Evolutionary conservation across 2,797 vertebrate genomes (phyloP).

Genomic region (Centropyge bicolor): DNA sequence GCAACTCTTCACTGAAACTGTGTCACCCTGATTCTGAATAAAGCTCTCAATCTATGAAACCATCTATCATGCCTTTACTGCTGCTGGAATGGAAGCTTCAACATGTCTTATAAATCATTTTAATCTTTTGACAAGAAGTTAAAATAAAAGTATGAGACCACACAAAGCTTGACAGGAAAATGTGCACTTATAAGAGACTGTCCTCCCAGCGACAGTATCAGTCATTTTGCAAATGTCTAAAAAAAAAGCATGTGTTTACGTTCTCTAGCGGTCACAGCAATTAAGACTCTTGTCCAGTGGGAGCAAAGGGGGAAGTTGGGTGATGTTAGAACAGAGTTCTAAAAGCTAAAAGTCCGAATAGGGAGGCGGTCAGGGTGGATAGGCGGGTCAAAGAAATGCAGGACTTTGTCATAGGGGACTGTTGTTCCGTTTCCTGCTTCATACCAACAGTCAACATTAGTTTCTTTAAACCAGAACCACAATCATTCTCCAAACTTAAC

Average conservation of each 20-base stretch:
- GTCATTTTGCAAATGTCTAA: not conserved
- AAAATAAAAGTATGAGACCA: not conserved
- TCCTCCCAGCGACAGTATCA: not conserved
- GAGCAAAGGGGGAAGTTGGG: conserved; percentile 21
- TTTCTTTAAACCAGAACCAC: conserved; percentile 8
- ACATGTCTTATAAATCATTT: conserved; percentile 2
- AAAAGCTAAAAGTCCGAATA: not conserved
- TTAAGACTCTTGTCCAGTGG: conserved; percentile 13
- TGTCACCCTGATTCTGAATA: not conserved
- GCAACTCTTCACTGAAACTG: not conserved
- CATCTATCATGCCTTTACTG: not conserved
- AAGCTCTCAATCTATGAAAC: not conserved
- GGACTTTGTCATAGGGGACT: not conserved
- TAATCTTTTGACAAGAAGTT: not conserved
- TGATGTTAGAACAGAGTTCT: not conserved
- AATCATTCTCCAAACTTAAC: not conserved
- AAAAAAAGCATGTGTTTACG: not conserved
- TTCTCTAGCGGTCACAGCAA: not conserved
- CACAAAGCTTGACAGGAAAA: conserved; percentile 7
- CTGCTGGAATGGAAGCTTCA: not conserved
- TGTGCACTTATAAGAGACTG: not conserved
- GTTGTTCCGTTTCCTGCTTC: conserved; percentile 1
- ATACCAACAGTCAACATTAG: not conserved
- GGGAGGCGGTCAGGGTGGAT: not conserved
- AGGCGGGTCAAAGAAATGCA: conserved; percentile 8